Evolutionary conservation across 2,888 invertebrate genomes (phyloP), one percentile per base, ranked within the genome.

Genomic region (Stenotaenia linearis): DNA sequence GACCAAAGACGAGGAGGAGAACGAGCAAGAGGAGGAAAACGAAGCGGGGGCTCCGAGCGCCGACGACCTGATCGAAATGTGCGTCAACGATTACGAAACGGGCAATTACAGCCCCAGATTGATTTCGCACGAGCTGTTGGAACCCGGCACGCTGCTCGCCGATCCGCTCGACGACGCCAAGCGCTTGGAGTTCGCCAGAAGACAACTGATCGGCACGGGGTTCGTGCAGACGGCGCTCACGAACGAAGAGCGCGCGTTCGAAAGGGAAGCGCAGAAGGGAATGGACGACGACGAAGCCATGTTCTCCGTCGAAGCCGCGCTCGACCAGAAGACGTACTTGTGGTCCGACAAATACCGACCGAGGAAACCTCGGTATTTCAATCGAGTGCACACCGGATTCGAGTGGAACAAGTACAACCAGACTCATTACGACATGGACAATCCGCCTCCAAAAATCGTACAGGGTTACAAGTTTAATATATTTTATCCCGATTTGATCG

Each of bases 331-430:
- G 87, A 92, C 95, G 10, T 95, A 95, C 84, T 88, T 96, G 32
- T 98, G 98, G 96, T 96, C 97, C 0, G 98, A 99, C 87, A 99
- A 98, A 88, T 99, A 98, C 87, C 89, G 98, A 12, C 99, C 99
- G 0, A 88, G 98, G 75, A 99, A 99, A 85, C 99, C 99, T 0
- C 88, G 98, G 23, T 99, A 99, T 88, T 98, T 99, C 88, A 99
- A 99, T 89, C 87, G 90, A 80, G 90, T 90, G 7, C 88, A 89
- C 83, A 89, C 89, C 3, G 99, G 99, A 18, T 99, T 99, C 88
- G 99, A 99, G 85, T 99, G 99, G 99, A 99, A 99, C 88, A 99
- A 99, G 87, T 99, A 99, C 88, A 99, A 99, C 88, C 99, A 99
- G 88, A 99, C 99, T 0, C 99, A 99, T 88, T 99, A 99, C 87